These are phyloP conservation scores for Chrysemys picta DNA, from an alignment of 2,113 vertebrate genomes.

Conservation along the genomic window DNA sequence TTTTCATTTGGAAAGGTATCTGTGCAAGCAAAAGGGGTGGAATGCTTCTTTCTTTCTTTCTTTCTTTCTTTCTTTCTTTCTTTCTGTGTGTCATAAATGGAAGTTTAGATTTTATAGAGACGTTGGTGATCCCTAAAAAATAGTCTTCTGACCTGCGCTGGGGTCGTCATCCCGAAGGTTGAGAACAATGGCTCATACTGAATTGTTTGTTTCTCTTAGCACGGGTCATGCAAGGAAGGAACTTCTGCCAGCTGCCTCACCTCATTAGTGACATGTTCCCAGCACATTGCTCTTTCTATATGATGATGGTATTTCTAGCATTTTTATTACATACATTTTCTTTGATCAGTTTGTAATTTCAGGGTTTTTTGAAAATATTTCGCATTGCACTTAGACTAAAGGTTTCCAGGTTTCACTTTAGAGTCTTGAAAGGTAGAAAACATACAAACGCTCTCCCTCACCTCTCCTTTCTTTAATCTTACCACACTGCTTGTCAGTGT, in stretches of 20 bases:
- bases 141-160: background rate
- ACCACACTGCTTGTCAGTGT: rapidly evolving
- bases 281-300: too few relatives aligned
- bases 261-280: background rate
- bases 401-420: background rate
- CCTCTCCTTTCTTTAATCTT: background rate
- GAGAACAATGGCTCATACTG: background rate
- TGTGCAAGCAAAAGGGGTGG: background rate
- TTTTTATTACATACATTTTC: too few relatives aligned
- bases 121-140: background rate
- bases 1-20: background rate
- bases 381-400: too few relatives aligned
- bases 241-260: background rate
- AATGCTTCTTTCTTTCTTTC: background rate
- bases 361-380: too few relatives aligned
- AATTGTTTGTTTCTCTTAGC: background rate
- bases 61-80: too few relatives aligned
- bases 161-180: background rate
- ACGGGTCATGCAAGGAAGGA: background rate
- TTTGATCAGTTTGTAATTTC: too few relatives aligned
- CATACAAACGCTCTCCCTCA: rapidly evolving
- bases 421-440: background rate
- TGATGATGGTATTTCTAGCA: too few relatives aligned
- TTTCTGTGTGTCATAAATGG: background rate
- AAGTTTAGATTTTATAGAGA: background rate